A percentile compares a stretch with the other conserved stretches of the same genome.
These are phyloP conservation scores for Willisornis vidua DNA, from an alignment of 2,113 vertebrate species.

Conservation along the genomic window DNA sequence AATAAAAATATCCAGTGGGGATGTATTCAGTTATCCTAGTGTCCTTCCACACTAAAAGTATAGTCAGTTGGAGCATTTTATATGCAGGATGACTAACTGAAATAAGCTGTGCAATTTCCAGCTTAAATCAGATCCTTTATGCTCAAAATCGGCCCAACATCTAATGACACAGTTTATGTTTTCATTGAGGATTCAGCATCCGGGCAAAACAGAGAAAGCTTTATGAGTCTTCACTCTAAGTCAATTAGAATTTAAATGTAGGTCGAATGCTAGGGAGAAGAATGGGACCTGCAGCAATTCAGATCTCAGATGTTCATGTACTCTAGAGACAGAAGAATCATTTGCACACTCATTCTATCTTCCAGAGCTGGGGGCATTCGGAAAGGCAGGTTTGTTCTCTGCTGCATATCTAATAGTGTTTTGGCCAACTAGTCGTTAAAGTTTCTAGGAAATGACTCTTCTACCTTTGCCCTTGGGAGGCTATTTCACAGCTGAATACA, in stretches of 20 bases:
- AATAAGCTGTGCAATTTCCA: constrained; percentile 23
- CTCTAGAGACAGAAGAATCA: constrained; percentile 54
- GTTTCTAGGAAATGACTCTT: constrained; percentile 38
- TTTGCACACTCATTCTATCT: constrained; percentile 33
- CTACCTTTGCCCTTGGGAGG: constrained; percentile 47
- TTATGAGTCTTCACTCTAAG: background rate
- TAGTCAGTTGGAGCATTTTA: background rate
- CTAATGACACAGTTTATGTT: constrained; percentile 49
- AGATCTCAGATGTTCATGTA: constrained; percentile 33
- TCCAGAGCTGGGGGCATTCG: constrained; percentile 34
- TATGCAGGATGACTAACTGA: constrained; percentile 30
- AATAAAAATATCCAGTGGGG: background rate
- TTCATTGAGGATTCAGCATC: constrained; percentile 45
- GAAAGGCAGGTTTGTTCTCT: constrained; percentile 49
- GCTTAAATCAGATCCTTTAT: constrained; percentile 18
- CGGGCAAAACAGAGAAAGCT: background rate
- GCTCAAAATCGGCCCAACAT: background rate
- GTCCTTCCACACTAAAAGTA: background rate
- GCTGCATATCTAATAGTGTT: constrained; percentile 42
- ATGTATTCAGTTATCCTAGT: background rate
- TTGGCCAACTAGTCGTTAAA: constrained; percentile 48
- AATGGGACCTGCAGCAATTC: constrained; percentile 61
- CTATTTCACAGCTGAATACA: constrained; percentile 64
- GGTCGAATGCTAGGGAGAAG: constrained; percentile 46
- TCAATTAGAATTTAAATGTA: constrained; percentile 63